Base-by-base conservation (phyloP, 2,113 vertebrate species). In the Python bivittatus region DNA sequence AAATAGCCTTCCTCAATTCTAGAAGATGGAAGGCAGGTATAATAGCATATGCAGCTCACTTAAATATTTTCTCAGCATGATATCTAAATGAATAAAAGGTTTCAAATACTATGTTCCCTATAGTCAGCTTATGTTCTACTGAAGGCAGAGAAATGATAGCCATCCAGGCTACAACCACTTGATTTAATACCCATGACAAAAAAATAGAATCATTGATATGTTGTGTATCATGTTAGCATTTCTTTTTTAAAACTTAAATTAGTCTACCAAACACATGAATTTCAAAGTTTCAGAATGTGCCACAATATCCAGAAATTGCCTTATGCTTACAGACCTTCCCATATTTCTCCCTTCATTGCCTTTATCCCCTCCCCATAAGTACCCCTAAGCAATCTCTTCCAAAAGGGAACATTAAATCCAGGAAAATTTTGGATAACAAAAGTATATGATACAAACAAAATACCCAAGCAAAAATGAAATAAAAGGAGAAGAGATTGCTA, bases 51-150 rank as follows among this genome's bases (percentile, higher is more conserved):
- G 58, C 22, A 13, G 87, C 38, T 95, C 48, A 57, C 88, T 95
- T 95, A 94, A 89, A 91, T 95, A 60, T 68, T 88, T 93, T 95
- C 94, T 94, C 90, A 93, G 88, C 87, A 53, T 91, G 88, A 88
- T 25, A 33, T 93, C 12, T 95, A 90, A 86, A 84, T 95, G 88
- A 96, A 95, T 91, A 95, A 96, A 96, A 96, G 88, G 13, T 23
- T 94, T 93, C 84, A 90, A 94, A 93, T 95, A 0, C 68, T 92
- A 4, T 95, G 94, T 96, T n/a, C 83, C 94, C 72, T 1, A 57
- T 88, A 94, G 64, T 54, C 33, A 92, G 68, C 61, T 33, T 88
- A 20, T 13, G 90, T 57, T 27, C 52, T 79, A n/a, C 93, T 54
- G 90, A 91, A 91, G 97, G 72, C 90, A 91, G 93, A 88, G 93